A percentile compares a stretch with the other conserved stretches of the same genome.
These are phyloP conservation scores for Australoheros facetus DNA, from an alignment of 2,797 vertebrate species.

Conservation along the genomic window DNA sequence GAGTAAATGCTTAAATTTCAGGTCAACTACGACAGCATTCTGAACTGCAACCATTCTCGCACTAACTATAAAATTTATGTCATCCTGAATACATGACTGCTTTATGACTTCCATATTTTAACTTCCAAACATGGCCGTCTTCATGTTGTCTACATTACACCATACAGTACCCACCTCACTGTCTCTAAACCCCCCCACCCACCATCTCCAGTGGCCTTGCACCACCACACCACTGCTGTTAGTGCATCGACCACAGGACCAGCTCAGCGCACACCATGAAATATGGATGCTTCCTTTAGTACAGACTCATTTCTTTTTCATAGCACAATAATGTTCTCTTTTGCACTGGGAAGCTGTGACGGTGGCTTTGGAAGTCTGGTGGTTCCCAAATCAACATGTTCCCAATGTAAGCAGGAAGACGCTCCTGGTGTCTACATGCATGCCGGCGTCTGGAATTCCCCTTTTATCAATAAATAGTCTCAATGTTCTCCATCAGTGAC, in stretches of 20 bases:
- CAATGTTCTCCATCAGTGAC: constrained; percentile 31
- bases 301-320: constrained; percentile 75
- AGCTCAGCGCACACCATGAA: constrained; percentile 67
- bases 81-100: constrained; percentile 24
- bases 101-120: not conserved
- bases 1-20: not conserved
- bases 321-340: constrained; percentile 59
- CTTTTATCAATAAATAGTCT: constrained; percentile 58
- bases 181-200: constrained; percentile 23
- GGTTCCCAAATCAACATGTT: constrained; percentile 29
- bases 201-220: constrained; percentile 8
- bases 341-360: constrained; percentile 15
- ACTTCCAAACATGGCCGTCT: constrained; percentile 14
- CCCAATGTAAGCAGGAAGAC: not conserved
- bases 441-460: not conserved
- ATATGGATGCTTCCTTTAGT: constrained; percentile 75
- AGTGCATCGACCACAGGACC: constrained; percentile 47
- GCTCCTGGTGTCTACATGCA: constrained; percentile 6
- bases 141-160: constrained; percentile 25
- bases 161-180: constrained; percentile 10
- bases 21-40: not conserved
- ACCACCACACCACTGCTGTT: constrained; percentile 16
- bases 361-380: not conserved
- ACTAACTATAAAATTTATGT: constrained; percentile 25
- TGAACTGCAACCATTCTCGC: constrained; percentile 15